A percentile compares a stretch with the other conserved stretches of the same genome.
These are phyloP conservation scores for Phaedon cochleariae DNA, from an alignment of 2,888 invertebrate species.

Conservation along the genomic window DNA sequence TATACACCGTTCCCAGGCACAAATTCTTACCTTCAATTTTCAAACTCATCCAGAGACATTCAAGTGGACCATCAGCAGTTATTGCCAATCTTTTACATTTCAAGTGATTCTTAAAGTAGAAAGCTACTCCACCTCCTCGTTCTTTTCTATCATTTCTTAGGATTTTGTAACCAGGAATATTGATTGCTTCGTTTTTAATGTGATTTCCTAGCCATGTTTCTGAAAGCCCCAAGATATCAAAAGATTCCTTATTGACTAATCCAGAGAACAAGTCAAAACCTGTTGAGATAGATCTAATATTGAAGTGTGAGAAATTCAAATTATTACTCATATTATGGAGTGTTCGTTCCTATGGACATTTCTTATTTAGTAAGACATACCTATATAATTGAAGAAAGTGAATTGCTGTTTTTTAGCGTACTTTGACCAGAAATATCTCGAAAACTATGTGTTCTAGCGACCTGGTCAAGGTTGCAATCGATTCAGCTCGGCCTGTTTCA, in stretches of 20 bases:
- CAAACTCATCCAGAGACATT: constrained; percentile 1
- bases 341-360: neutral
- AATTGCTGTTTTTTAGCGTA: too few species aligned
- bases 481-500: too few species aligned
- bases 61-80: neutral
- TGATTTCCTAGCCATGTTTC: neutral
- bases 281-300: neutral
- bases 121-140: constrained; percentile 6
- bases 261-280: constrained; percentile 8
- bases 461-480: too few species aligned
- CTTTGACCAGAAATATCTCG: too few species aligned
- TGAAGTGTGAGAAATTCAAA: neutral
- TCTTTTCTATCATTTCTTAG: neutral
- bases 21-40: constrained; percentile 9
- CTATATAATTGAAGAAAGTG: too few species aligned
- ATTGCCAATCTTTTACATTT: neutral
- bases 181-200: too few species aligned
- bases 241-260: neutral
- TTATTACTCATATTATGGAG: neutral
- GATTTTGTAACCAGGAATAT: neutral
- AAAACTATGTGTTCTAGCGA: too few species aligned
- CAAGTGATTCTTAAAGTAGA: neutral
- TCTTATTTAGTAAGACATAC: neutral
- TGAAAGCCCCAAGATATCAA: constrained; percentile 5
- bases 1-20: constrained; percentile 9